phyloP scores from a whole-genome alignment of 2,113 vertebrate species.

The Hypomesus transpacificus region DNA sequence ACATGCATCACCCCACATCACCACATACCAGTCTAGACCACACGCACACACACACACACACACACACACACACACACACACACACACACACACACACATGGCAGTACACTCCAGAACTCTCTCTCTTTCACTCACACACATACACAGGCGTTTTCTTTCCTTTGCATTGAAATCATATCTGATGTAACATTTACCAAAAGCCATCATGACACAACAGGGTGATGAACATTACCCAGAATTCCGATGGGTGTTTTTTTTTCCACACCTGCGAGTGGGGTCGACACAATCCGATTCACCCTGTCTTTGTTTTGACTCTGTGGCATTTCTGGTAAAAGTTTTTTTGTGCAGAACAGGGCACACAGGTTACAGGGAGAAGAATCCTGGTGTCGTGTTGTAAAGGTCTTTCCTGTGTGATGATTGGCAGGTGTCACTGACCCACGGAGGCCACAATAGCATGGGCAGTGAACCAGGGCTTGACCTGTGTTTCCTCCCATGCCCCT shows the following conservation, averaged over 20 bases:
- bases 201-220: constrained; percentile 8
- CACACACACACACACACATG: constrained; percentile 38
- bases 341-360: not conserved
- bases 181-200: constrained; percentile 40
- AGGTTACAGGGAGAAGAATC: not conserved
- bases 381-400: constrained; percentile 47
- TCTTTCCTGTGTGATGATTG: constrained; percentile 45
- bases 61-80: constrained; percentile 8
- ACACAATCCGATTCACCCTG: not conserved
- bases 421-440: constrained; percentile 42
- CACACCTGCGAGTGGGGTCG: no score
- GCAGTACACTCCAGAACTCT: no score
- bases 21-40: constrained; percentile 32
- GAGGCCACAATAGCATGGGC: constrained; percentile 27
- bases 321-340: constrained; percentile 49
- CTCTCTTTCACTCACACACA: not conserved
- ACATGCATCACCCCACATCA: constrained; percentile 65
- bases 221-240: not conserved
- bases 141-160: constrained; percentile 25
- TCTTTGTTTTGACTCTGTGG: constrained; percentile 27
- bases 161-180: constrained; percentile 30
- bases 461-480: constrained; percentile 40
- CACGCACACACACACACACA: constrained; percentile 35
- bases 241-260: not conserved
- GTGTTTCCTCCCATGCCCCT: constrained; percentile 13